Evolutionary conservation across 2,888 invertebrate species (phyloP), one percentile per base, ranked within the genome.

Genomic region (Drosophila cognata): DNA sequence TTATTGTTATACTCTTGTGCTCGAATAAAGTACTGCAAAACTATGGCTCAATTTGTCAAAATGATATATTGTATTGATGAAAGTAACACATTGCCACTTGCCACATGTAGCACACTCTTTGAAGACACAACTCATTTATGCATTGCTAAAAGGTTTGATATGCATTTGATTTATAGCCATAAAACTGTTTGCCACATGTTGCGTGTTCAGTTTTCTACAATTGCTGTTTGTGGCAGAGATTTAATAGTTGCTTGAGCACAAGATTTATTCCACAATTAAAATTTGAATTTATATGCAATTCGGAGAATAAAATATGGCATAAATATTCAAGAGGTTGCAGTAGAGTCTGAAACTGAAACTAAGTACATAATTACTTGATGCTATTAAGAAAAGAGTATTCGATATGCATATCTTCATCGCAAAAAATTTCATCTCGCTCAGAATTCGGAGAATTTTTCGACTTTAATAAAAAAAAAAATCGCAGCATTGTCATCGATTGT

Each of bases 401-500:
- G 25, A 8, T 59, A 2, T 28, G 7, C 1, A 38, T n/a, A 46
- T 28, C 13, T 2, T 13, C 18, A 55, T 13, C n/a, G 25, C 38
- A 18, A 28, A n/a, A 4, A 8, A 13, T 28, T 28, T 28, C n/a
- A 56, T 56, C 8, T 56, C 29, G 21, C 21, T 56, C 6, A 28
- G 38, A 28, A 18, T 36, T 55, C 28, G 13, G 13, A 6, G 18
- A 38, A 50, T 57, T 16, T 16, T 41, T 31, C 46, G 57, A 46
- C 48, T 52, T 38, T 36, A 28, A 28, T 4, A 0, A 8, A 8
- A 29, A 6, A 29, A 29, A 29, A 29, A 29, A 31, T 71, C 46
- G 36, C 56, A 56, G n/a, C 71, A 77, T 79, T 79, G 77, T 74
- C 79, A 72, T 73, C 73, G 71, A 81, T 79, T 82, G 76, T 79